These are phyloP conservation scores for Illadopsis cleaveri DNA, from an alignment of 2,113 vertebrate species.

Conservation along the genomic window DNA sequence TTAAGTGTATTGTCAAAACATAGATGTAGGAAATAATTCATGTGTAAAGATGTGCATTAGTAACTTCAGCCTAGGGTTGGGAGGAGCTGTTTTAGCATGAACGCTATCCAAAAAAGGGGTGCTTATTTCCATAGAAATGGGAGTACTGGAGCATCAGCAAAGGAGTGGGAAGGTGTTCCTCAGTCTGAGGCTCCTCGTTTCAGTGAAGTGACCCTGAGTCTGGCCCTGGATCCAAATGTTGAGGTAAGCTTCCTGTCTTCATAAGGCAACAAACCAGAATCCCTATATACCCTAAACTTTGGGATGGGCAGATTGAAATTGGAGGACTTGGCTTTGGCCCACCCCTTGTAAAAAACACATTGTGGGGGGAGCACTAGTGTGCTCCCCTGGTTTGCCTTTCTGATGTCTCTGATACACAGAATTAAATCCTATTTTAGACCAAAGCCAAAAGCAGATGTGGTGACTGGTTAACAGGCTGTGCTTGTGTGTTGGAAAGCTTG, in stretches of 20 bases:
- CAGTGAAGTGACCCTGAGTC: not conserved
- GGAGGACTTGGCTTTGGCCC: not conserved
- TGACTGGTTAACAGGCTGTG: not conserved
- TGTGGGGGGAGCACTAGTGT: rapidly evolving
- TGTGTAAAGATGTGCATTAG: slow-evolving; percentile 34
- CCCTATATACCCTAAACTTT: rapidly evolving
- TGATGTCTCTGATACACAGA: not conserved
- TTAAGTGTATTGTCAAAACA: slow-evolving; percentile 49
- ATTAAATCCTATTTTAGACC: not conserved
- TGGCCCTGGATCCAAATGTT: not conserved
- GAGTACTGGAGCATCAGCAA: not conserved
- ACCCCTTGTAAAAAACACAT: not conserved
- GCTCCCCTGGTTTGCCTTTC: not conserved
- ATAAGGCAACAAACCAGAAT: not conserved
- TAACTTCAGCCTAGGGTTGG: slow-evolving; percentile 15
- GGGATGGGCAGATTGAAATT: not conserved
- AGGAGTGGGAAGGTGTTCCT: not conserved
- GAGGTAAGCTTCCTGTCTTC: not conserved
- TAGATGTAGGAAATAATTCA: slow-evolving; percentile 28
- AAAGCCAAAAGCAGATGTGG: not conserved
- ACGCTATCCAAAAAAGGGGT: not conserved
- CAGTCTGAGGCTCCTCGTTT: not conserved
- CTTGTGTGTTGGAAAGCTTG: not conserved
- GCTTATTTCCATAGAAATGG: not conserved
- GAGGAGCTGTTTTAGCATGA: slow-evolving; percentile 46